Evolutionary conservation across 1,140 invertebrate species (phyloP).

Genomic region (Drosophila melanica): DNA sequence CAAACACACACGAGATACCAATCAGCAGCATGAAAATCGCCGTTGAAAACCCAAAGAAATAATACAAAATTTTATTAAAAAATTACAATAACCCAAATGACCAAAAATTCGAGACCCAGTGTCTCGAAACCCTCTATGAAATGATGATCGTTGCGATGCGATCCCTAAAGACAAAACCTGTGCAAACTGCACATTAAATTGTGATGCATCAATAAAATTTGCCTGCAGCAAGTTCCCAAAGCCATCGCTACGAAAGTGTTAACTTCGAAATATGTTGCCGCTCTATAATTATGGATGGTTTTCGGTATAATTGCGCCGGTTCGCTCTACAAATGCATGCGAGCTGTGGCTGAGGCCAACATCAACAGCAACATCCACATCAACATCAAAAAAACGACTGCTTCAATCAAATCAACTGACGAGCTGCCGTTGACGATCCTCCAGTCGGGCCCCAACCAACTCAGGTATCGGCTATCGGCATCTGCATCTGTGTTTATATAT

Average conservation of each 20-base stretch:
- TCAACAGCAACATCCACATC: conserved; percentile 5
- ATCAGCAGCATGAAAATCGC: conserved; percentile 74
- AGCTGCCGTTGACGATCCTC: conserved; percentile 67
- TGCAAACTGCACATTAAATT: conserved; percentile 78
- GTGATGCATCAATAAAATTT: conserved; percentile 83
- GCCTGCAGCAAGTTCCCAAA: conserved; percentile 81
- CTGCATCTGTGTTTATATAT: conserved; percentile 1
- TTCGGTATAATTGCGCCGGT: conserved; percentile 74
- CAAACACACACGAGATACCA: conserved; percentile 67
- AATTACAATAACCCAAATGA: conserved; percentile 64
- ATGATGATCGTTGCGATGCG: conserved; percentile 63
- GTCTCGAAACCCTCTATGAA: conserved; percentile 30
- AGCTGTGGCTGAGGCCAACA: conserved; percentile 5
- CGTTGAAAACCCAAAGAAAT: conserved; percentile 38
- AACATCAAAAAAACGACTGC: conserved; percentile 53
- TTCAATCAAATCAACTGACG: conserved; percentile 80
- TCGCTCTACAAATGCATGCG: conserved; percentile 15
- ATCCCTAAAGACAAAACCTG: conserved; percentile 26
- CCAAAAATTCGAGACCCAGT: conserved; percentile 9
- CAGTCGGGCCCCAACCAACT: conserved; percentile 10
- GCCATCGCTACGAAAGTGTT: conserved; percentile 83
- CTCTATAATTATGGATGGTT: conserved; percentile 83
- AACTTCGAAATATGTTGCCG: conserved; percentile 83
- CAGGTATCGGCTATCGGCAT: conserved; percentile 24
- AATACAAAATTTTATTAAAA: conserved; percentile 77